Evolutionary conservation across 2,888 invertebrate genomes (phyloP), one percentile per base, ranked within the genome.

Genomic region (Leptopterna dolabrata): DNA sequence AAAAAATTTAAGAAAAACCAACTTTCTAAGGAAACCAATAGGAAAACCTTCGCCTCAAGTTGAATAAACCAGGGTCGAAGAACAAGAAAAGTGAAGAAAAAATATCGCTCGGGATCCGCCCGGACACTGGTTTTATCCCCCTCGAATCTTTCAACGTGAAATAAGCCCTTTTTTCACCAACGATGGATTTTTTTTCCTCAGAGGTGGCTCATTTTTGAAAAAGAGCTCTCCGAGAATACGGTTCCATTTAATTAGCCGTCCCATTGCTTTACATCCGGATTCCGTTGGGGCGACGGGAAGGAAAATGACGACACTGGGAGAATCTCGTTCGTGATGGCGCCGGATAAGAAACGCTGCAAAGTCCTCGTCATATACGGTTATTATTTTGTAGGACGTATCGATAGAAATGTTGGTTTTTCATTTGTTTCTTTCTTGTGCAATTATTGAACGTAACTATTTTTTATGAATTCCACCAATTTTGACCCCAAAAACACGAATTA

Each of bases 61-160:
- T 63, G 24, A 63, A 63, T 63, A 63, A 63, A 63, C 63, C 24
- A 63, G 63, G 63, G 63, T 63, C 63, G 63, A 63, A 63, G 63
- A 63, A 63, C 24, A 63, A 63, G 63, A 63, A 63, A 63, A 63
- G 24, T 63, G 24, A 27, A 63, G 63, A 13, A 51, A 51, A n/a
- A 51, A 16, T 14, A 51, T 16, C 16, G 51, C n/a, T n/a, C 51
- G 36, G n/a, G 63, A 63, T 63, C 63, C 19, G 7, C 63, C 63
- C 19, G 63, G 27, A 63, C 63, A 27, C 63, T 11, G 63, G 63
- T 36, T 63, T 27, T 27, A 63, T 24, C 63, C 63, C 27, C 27
- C 63, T 63, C 24, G 63, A 27, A 63, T 63, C 63, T 63, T 63
- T 63, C 63, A 63, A 27, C 63, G 63, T 63, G 24, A 24, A 19